These are phyloP conservation scores for Chloroclystis v-ata DNA, from an alignment of 2,888 invertebrate genomes.

Conservation along the genomic window DNA sequence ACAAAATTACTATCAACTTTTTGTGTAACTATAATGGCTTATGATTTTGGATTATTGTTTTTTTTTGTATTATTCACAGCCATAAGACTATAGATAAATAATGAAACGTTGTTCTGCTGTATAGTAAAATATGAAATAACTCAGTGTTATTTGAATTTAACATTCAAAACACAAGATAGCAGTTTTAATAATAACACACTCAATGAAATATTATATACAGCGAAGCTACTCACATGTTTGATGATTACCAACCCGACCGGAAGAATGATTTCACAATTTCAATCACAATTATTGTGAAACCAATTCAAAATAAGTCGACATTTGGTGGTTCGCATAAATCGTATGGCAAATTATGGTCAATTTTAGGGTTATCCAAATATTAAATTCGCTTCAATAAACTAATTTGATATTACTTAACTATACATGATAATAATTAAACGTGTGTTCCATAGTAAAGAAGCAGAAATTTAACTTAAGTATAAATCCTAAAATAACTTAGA, in stretches of 20 bases:
- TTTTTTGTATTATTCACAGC: not conserved
- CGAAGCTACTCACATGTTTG: constrained; percentile 25
- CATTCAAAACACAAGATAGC: not conserved
- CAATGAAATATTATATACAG: constrained; percentile 7
- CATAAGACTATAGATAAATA: constrained; percentile 1
- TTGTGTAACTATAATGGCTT: too few species aligned
- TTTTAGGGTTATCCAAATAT: constrained; percentile 17
- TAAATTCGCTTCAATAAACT: constrained; percentile 25
- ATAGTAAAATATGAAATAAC: not conserved
- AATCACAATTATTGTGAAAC: too few species aligned
- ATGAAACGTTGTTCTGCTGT: not conserved
- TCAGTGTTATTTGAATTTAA: not conserved
- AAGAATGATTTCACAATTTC: too few species aligned
- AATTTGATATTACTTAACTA: too few species aligned
- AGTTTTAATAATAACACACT: constrained; percentile 1
- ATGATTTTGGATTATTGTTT: not conserved
- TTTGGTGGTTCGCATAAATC: not conserved
- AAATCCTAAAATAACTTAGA: constrained; percentile 6
- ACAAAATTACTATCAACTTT: too few species aligned
- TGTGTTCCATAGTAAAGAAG: too few species aligned
- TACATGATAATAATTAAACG: too few species aligned
- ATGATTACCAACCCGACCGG: too few species aligned
- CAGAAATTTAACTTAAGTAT: constrained; percentile 5
- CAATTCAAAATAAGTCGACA: too few species aligned
- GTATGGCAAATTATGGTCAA: constrained; percentile 21